A percentile compares a stretch with the other conserved stretches of the same genome.
These are phyloP conservation scores for Theropithecus gelada DNA, from an alignment of 2,113 vertebrate genomes.

Conservation along the genomic window DNA sequence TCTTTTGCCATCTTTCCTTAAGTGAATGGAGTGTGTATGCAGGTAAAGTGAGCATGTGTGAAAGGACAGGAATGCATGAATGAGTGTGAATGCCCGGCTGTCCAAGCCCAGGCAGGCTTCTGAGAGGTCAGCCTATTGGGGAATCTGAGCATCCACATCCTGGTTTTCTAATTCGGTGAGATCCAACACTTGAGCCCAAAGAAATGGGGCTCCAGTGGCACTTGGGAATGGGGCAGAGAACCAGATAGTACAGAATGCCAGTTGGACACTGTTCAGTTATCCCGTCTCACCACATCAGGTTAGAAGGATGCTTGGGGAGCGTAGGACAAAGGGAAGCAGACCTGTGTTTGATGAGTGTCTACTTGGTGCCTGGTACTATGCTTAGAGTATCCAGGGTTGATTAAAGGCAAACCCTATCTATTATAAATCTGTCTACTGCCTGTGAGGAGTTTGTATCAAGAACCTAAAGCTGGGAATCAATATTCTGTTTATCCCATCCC, in stretches of 20 bases:
- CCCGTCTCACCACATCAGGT: not conserved
- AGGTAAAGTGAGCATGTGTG: not conserved
- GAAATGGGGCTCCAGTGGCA: accelerated
- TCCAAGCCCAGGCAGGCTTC: not conserved
- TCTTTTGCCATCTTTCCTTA: not conserved
- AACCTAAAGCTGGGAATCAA: not conserved
- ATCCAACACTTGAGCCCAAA: not conserved
- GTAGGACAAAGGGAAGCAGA: not conserved
- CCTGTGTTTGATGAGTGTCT: not conserved
- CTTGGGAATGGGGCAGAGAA: not conserved
- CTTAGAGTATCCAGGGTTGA: not conserved
- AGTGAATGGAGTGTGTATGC: not conserved
- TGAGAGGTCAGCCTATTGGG: not conserved
- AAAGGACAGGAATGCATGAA: not conserved
- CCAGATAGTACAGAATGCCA: not conserved
- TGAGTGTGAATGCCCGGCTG: not conserved
- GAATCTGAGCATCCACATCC: not conserved
- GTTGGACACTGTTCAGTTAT: not conserved
- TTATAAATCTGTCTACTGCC: not conserved
- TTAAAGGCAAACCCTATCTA: not conserved
- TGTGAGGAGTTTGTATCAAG: not conserved
- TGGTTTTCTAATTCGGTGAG: not conserved
- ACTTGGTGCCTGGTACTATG: too few relatives aligned
- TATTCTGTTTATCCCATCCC: not conserved
- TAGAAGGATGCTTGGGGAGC: not conserved